Base-by-base conservation (phyloP, 2,797 vertebrate genomes). In the Notolabrus celidotus region DNA sequence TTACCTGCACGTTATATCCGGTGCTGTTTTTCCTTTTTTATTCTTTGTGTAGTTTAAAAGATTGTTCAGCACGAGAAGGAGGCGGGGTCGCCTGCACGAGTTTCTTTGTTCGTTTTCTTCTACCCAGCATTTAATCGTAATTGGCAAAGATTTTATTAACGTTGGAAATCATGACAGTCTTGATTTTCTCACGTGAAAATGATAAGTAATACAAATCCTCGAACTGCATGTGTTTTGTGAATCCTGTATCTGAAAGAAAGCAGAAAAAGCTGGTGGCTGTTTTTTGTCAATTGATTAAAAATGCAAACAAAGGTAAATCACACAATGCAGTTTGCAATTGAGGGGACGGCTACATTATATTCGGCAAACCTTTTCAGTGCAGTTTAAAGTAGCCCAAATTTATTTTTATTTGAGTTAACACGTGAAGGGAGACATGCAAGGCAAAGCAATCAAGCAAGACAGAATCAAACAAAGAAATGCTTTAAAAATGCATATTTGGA, bases 91-190 rank as follows among this genome's bases (percentile, higher is more conserved):
- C 14, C 51, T 67, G 31, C 58, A 22, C 46, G n/a, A 25, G 25
- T 45, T 67, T 76, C 79, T 84, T 88, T 88, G 82, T 86, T 76
- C 71, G 49, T 49, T 83, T 71, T 68, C 41, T 20, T 70, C 51
- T 65, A 16, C 45, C 5, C 19, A 43, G 31, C 29, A 68, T 62
- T 74, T 57, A 49, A 34, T 23, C 3, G 12, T 15, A 54, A 64
- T 72, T n/a, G 3, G 9, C 39, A 3, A 22, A 38, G 5, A 17
- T 12, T 8, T 70, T 11, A 1, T 7, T 55, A 3, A 22, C 34
- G 9, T 14, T 17, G 11, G 20, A 46, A 46, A 23, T 20, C 11
- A 12, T 7, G 11, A 4, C 5, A n/a, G 29, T 17, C 0, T 0
- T 6, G 1, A 38, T 14, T 46, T 5, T 65, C 9, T 25, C 2